Base-by-base conservation (phyloP, 2,888 invertebrate species). In the Crepidodera aurea region DNA sequence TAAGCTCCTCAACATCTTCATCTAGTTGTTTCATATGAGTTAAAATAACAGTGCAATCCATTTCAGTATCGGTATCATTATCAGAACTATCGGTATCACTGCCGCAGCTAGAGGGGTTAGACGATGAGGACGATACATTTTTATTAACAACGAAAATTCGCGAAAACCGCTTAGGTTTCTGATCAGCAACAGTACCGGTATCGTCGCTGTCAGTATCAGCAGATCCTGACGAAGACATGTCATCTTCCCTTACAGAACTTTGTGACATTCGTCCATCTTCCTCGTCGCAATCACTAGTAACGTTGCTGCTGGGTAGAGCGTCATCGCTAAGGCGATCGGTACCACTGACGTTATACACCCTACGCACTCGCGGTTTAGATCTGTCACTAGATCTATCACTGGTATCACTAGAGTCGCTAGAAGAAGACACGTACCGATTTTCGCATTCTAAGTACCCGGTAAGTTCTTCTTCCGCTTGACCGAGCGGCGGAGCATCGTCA, bases 71-170 rank as follows among this genome's bases (percentile, higher is more conserved):
- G 2, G 84, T 84, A 70, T 87, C 88, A 67, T 88, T 86, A 74
- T 89, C 89, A 27, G 88, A 88, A 48, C 87, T 86, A 70, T 88
- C 85, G 50, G 83, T 86, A 48, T 87, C 86, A 39, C 85, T 81
- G 59, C 86, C 87, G 0, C 86, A 67, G 10, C 71, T 68, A 3
- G 66, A 69, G 13, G 73, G 69, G 10, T 71, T 71, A 1, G 74
- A 87, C 1, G 87, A 87, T 5, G 87, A 86, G n/a, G n/a, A 22
- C 51, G 85, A 84, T 15, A 82, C 82, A 51, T 76, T 77, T 5
- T 87, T 87, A 73, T 90, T 90, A 15, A 90, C 88, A 1, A 89
- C 86, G 75, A 89, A 89, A 13, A 90, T 87, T 57, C 88, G 84
- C 29, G 88, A 87, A 74, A 90, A 90, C 34, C 82, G 78, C 53